Conservation (phyloP, 2,113 vertebrate genomes). For the Ammodytes dubius region DNA sequence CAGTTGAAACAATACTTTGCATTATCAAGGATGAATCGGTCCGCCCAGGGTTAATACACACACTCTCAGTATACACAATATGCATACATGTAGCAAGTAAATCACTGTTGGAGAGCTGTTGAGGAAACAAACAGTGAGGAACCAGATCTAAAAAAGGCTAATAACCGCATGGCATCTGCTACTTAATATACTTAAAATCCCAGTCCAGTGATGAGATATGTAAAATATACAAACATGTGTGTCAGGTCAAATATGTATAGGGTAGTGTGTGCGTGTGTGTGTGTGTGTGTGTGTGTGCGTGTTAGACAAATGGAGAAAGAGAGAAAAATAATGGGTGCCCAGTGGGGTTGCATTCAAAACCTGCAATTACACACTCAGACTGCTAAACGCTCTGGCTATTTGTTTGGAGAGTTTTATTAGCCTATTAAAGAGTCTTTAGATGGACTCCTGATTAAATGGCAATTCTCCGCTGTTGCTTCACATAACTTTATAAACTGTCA, state of each 20-base stretch:
- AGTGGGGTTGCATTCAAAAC: slow-evolving; percentile 56
- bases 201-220: no score
- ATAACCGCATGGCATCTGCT: no score
- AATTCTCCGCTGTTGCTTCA: slow-evolving; percentile 42
- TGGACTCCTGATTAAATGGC: slow-evolving; percentile 65
- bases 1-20: no score
- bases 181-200: no score
- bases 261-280: neutral
- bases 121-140: no score
- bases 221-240: slow-evolving; percentile 30
- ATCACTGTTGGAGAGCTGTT: no score
- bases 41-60: no score
- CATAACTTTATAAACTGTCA: slow-evolving; percentile 62
- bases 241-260: neutral
- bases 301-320: neutral
- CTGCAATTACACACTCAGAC: slow-evolving; percentile 71
- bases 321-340: slow-evolving; percentile 25
- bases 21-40: no score
- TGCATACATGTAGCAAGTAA: no score
- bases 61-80: no score
- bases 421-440: slow-evolving; percentile 64
- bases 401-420: slow-evolving; percentile 74
- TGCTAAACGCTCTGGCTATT: slow-evolving; percentile 67
- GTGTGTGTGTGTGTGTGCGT: neutral
- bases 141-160: no score